Percentiles rank a stretch among this genome's conserved stretches.
Evolutionary conservation across 2,797 vertebrate genomes (phyloP).

Genomic region (Sciurus vulgaris): DNA sequence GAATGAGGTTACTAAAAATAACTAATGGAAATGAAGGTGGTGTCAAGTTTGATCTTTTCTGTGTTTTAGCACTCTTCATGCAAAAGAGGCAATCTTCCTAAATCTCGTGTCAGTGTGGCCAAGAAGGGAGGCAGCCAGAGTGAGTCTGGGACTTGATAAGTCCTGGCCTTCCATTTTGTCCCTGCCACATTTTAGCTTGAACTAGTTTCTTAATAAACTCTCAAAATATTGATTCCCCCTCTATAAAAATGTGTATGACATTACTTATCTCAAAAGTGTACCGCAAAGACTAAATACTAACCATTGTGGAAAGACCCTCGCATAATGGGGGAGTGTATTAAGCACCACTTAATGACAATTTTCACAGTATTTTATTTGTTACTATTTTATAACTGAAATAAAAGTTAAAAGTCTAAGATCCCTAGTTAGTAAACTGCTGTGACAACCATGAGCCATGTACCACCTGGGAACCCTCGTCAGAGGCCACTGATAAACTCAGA

Average conservation of each 20-base stretch:
- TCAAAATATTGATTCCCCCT: not conserved
- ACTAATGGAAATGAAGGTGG: not conserved
- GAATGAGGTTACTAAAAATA: not conserved
- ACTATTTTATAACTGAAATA: not conserved
- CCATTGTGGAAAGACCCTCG: not conserved
- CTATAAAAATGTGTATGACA: not conserved
- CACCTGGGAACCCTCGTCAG: not conserved
- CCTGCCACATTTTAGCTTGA: not conserved
- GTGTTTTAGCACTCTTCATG: not conserved
- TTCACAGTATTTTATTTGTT: not conserved
- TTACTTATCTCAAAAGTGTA: not conserved
- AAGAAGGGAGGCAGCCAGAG: not conserved
- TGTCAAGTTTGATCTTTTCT: not conserved
- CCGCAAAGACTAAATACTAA: not conserved
- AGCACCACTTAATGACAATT: not conserved
- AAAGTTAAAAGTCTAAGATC: not conserved
- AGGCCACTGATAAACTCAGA: no score
- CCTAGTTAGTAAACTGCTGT: not conserved
- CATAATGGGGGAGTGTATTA: not conserved
- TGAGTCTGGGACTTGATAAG: not conserved
- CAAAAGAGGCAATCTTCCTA: not conserved
- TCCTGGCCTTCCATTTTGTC: not conserved
- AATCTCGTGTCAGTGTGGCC: not conserved
- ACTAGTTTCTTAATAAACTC: not conserved
- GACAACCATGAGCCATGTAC: not conserved